phyloP scores from a whole-genome alignment of 2,797 vertebrate genomes.

The Lacerta bilineata region DNA sequence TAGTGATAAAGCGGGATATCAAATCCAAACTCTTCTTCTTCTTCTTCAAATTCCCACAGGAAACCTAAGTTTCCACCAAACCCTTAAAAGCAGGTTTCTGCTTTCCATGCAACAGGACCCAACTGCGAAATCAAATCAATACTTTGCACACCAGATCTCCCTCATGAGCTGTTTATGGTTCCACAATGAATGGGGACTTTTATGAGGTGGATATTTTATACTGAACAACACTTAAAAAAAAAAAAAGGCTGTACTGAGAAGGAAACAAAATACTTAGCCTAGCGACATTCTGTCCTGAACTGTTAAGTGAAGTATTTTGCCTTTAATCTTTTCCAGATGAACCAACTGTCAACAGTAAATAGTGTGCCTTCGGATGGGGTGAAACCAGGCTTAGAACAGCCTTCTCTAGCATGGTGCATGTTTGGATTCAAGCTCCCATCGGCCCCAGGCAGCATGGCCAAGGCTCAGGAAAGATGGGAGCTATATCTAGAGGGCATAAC shows the following conservation, averaged over 20 bases:
- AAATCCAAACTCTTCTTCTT: no score
- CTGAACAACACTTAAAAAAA: not conserved
- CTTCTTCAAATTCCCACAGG: not conserved
- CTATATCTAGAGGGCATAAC: no score
- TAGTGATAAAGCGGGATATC: no score
- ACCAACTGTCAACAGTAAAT: not conserved
- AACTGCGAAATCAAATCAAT: not conserved
- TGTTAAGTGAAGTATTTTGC: not conserved
- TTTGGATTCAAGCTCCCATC: not conserved
- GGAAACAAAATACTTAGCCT: constrained; percentile 25
- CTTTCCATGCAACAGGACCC: constrained; percentile 12
- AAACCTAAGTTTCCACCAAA: not conserved
- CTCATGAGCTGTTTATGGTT: constrained; percentile 5
- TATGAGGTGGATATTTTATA: constrained; percentile 21
- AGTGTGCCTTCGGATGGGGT: not conserved
- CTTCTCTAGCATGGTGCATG: not conserved
- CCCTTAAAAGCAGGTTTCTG: not conserved
- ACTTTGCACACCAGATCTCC: not conserved
- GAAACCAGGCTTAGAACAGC: no score
- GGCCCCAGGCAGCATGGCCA: no score
- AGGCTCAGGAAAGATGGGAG: no score
- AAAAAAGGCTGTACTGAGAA: not conserved
- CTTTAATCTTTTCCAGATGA: constrained; percentile 4
- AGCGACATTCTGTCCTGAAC: not conserved
- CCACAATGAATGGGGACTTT: constrained; percentile 25